These are phyloP conservation scores for Melanotaenia trifasciata DNA, from an alignment of 2,797 vertebrate genomes.

Conservation along the genomic window DNA sequence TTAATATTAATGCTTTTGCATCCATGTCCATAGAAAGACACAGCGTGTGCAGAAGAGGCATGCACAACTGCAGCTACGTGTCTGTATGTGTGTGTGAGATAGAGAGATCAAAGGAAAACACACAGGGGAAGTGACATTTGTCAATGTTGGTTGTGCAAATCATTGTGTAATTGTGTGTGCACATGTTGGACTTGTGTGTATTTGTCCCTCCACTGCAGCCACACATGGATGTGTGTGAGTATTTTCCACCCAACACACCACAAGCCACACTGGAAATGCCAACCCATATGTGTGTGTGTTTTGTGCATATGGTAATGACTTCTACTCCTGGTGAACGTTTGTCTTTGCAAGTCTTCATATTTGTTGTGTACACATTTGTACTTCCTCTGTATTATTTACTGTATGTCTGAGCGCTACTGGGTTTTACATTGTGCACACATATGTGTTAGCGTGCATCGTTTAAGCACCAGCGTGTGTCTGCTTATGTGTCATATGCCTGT, in stretches of 20 bases:
- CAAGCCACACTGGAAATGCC: neutral
- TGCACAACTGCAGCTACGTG: neutral
- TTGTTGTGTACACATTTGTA: neutral
- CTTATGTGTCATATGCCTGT: neutral
- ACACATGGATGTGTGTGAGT: neutral
- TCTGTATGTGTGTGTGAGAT: neutral
- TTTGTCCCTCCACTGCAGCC: neutral
- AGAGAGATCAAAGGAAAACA: constrained; percentile 27
- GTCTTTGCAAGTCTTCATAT: neutral
- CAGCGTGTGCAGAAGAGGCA: constrained; percentile 10
- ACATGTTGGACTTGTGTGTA: neutral
- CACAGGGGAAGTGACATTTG: constrained; percentile 42
- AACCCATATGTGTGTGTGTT: neutral
- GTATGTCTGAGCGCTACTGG: neutral
- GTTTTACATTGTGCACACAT: neutral
- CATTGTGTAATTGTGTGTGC: constrained; percentile 3
- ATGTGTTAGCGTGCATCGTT: neutral
- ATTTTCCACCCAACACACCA: neutral
- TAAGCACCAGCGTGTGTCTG: neutral
- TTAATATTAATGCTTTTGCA: constrained; percentile 29
- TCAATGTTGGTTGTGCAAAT: constrained; percentile 7
- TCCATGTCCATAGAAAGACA: constrained; percentile 15
- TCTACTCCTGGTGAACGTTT: neutral
- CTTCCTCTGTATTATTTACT: neutral
- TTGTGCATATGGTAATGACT: neutral